Evolutionary conservation across 2,797 vertebrate species (phyloP).

Genomic region (Amniataba percoides): DNA sequence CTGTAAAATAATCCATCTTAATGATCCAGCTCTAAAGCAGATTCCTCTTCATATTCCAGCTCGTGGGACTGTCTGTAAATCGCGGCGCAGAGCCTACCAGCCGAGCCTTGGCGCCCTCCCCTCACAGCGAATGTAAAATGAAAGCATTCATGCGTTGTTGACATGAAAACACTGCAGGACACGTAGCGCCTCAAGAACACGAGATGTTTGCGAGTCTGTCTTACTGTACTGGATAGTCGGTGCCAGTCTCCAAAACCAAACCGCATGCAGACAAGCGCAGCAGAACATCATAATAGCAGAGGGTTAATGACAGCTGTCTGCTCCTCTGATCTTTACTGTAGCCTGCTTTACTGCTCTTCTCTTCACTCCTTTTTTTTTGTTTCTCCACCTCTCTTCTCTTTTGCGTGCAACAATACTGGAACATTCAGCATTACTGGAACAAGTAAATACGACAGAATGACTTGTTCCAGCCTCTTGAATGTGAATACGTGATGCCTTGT

Average conservation of each 20-base stretch:
- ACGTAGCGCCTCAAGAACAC: constrained; percentile 22
- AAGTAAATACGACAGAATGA: no score
- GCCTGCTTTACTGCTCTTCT: neutral
- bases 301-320: constrained; percentile 62
- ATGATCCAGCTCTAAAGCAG: neutral
- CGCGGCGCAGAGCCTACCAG: neutral
- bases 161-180: neutral
- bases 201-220: constrained; percentile 28
- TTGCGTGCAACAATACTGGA: no score
- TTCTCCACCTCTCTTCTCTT: neutral
- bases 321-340: constrained; percentile 29
- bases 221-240: neutral
- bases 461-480: neutral
- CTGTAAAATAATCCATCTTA: neutral
- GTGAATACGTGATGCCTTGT: neutral
- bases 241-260: constrained; percentile 36
- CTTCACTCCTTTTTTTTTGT: neutral
- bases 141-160: constrained; percentile 19
- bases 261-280: constrained; percentile 45
- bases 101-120: neutral
- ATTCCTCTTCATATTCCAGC: neutral
- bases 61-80: neutral
- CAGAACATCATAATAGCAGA: constrained; percentile 26
- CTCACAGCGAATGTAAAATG: constrained; percentile 32
- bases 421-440: no score